phyloP scores from a whole-genome alignment of 2,888 invertebrate species.

The Quadroppia sp. region DNA sequence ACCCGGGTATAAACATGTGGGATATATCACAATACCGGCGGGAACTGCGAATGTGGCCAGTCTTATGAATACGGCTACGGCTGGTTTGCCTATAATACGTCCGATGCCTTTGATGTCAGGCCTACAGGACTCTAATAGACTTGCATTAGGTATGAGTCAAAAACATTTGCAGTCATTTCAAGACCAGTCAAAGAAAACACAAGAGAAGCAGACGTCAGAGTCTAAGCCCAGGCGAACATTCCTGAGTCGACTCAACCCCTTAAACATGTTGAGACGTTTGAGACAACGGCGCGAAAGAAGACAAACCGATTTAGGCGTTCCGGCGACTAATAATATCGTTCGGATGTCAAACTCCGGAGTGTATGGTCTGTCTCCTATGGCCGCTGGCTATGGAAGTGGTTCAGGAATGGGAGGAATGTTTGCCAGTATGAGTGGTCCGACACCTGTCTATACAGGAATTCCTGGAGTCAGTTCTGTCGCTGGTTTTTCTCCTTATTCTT shows the following conservation, averaged over 20 bases:
- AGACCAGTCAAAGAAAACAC: slow-evolving; percentile 30
- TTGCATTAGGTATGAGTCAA: slow-evolving; percentile 23
- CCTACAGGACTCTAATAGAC: background rate
- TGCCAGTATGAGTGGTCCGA: slow-evolving; percentile 33
- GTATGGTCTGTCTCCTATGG: slow-evolving; percentile 32
- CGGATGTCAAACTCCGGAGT: background rate
- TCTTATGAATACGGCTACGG: slow-evolving; percentile 18
- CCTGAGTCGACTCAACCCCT: slow-evolving; percentile 43
- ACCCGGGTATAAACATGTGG: slow-evolving; percentile 42
- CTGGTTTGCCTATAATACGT: slow-evolving; percentile 37
- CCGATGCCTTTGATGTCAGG: slow-evolving; percentile 29
- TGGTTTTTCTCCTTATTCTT: slow-evolving; percentile 1
- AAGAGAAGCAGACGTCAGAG: slow-evolving; percentile 39
- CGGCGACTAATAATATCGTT: background rate
- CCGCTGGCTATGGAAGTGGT: slow-evolving; percentile 18
- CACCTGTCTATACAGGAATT: slow-evolving; percentile 9
- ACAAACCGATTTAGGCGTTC: slow-evolving; percentile 26
- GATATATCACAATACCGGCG: slow-evolving; percentile 41
- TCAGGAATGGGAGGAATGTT: slow-evolving; percentile 41
- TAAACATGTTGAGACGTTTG: slow-evolving; percentile 44
- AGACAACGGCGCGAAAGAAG: slow-evolving; percentile 41
- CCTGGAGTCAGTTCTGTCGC: background rate
- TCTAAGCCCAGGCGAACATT: slow-evolving; percentile 41
- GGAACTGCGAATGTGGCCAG: slow-evolving; percentile 37
- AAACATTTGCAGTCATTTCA: slow-evolving; percentile 29